These are phyloP conservation scores for Epinotia ramella DNA, from an alignment of 2,888 invertebrate genomes.

Conservation along the genomic window DNA sequence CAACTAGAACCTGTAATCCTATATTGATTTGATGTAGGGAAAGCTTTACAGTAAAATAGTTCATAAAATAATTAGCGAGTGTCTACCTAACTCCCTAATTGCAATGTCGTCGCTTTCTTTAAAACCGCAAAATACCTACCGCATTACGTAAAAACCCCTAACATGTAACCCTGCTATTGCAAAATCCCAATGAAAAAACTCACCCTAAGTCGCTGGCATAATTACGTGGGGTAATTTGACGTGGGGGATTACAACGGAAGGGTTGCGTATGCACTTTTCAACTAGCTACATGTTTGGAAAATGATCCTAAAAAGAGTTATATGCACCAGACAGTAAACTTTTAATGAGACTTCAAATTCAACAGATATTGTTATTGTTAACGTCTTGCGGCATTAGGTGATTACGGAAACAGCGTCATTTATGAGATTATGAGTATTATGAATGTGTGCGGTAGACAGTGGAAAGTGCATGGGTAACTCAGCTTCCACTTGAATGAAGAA, in stretches of 20 bases:
- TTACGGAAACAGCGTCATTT: constrained; percentile 3
- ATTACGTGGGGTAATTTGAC: constrained; percentile 74
- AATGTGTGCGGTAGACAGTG: constrained; percentile 44
- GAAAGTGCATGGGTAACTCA: constrained; percentile 58
- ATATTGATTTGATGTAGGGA: neutral
- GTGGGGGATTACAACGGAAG: constrained; percentile 69
- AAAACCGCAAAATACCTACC: constrained; percentile 31
- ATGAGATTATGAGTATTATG: constrained; percentile 8
- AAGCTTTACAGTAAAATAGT: neutral
- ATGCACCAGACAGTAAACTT: constrained; percentile 26
- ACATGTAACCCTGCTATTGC: constrained; percentile 56
- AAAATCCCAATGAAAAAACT: constrained; percentile 65
- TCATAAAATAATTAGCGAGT: constrained; percentile 2
- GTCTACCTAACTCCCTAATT: constrained; percentile 45
- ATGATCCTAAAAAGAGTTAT: constrained; percentile 14
- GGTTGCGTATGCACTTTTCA: constrained; percentile 55
- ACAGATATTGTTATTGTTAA: constrained; percentile 7
- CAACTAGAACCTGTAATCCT: neutral
- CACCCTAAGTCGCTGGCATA: constrained; percentile 66
- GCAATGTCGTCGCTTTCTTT: constrained; percentile 19
- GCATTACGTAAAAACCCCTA: constrained; percentile 53
- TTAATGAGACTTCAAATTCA: constrained; percentile 22
- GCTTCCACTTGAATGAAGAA: constrained; percentile 76
- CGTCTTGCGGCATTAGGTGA: neutral
- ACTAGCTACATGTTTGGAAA: constrained; percentile 21